Evolutionary conservation across 2,888 invertebrate species (phyloP), one percentile per base, ranked within the genome.

Genomic region (Drosophila mulleri): DNA sequence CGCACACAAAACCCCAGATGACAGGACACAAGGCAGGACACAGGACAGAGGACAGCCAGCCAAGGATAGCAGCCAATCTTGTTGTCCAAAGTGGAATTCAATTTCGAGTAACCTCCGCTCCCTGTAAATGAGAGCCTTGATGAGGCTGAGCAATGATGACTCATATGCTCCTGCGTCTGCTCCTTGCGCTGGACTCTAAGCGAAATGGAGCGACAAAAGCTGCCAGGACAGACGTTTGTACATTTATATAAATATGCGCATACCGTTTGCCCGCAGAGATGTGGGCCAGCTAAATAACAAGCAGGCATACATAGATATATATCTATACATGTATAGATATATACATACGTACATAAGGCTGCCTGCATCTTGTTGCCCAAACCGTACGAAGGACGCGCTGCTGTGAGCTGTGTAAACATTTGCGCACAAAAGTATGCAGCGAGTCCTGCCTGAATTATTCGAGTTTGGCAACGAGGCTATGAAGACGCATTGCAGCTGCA

Each of bases 371-470:
- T 78, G 70, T 32, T 56, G 61, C 60, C 73, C 72, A 70, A 66
- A 67, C 56, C 75, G 83, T 71, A 65, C 74, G 78, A 75, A 80
- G 76, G 76, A 78, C 76, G 64, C 67, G 50, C 64, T 59, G 50
- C 63, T 62, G 45, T 60, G 72, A 78, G 75, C 83, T 83, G 76
- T 82, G 83, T 78, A 88, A 89, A 89, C 85, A 85, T 89, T 88
- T 88, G 88, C 82, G 83, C 88, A 85, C 73, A 75, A 88, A 89
- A 89, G 79, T 88, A 88, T 88, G 87, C 88, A 83, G 82, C 88
- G 83, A 84, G 75, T 79, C 74, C 88, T 80, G 89, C 71, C 80
- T 80, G 78, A 80, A 78, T 82, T 80, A 86, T 89, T 82, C 75
- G 70, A 82, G 78, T 80, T 82, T 71, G 78, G 74, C 72, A 59